Base-by-base conservation (phyloP, 2,797 vertebrate species). In the Nasua narica region DNA sequence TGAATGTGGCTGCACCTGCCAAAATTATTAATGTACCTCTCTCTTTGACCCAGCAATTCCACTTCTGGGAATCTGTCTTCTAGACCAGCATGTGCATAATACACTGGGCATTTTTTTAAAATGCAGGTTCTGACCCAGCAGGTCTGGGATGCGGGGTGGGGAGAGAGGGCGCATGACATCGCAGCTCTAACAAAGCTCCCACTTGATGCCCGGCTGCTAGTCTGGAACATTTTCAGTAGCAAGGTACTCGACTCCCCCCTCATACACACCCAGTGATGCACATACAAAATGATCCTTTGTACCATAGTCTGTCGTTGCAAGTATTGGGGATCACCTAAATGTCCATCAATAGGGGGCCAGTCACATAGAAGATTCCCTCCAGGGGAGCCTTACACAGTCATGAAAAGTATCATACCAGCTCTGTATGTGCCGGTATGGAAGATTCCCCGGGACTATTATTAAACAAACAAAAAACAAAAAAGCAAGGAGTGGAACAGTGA, bases 1-100 rank as follows among this genome's bases (percentile, higher is more conserved):
- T 16, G 83, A 67, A 9, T 83, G 88, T 86, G 74, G 46, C 82
- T 86, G 40, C n/a, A n/a, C 72, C 81, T 74, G 67, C 92, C 87
- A 86, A 62, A 87, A 81, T 69, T 88, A 78, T 65, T 50, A 76
- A 76, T 23, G 14, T 10, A 50, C n/a, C 65, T 52, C 11, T 37
- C 81, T 90, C 76, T 40, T 40, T 10, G 35, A 60, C 46, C 77
- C 77, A 60, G 76, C 32, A 60, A 32, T 40, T 46, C 35, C 62
- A 69, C 54, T 87, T 76, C 69, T 56, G 65, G 56, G 69, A 54
- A 60, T 60, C 77, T 48, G 6, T 67, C 69, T 83, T 85, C 67
- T 52, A 91, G 67, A 76, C 29, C 78, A 48, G 21, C 2, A 23
- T 52, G 40, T 21, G 48, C 25, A 25, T 48, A 9, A 46, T 14